phyloP scores from a whole-genome alignment of 2,888 invertebrate species.

The Cephus runcator region DNA sequence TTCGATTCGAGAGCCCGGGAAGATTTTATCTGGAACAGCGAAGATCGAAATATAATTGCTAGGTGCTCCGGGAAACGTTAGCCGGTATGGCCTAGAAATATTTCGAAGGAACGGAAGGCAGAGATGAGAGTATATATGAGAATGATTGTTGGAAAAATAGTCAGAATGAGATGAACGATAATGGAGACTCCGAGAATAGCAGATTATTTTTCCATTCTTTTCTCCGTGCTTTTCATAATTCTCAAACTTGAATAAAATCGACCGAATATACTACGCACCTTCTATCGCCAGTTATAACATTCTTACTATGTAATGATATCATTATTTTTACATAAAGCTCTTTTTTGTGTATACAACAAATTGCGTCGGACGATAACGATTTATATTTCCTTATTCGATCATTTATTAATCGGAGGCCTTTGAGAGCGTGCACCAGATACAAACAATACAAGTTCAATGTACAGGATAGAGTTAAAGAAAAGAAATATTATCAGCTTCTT shows the following conservation, averaged over 20 bases:
- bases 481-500: conserved; percentile 9
- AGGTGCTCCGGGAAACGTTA: background rate
- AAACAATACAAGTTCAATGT: conserved; percentile 1
- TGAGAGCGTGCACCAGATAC: conserved; percentile 13
- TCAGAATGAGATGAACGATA: background rate
- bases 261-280: conserved; percentile 32
- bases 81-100: background rate
- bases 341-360: background rate
- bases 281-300: conserved; percentile 8
- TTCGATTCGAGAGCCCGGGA: background rate
- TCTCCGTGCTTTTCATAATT: conserved; percentile 10
- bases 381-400: conserved; percentile 1
- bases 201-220: background rate
- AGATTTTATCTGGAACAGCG: conserved; percentile 25
- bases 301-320: background rate
- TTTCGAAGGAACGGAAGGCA: conserved; percentile 1
- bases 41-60: background rate
- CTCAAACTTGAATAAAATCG: conserved; percentile 33
- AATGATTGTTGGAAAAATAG: background rate
- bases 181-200: background rate
- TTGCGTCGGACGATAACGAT: background rate
- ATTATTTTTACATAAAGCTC: conserved; percentile 18
- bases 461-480: conserved; percentile 7
- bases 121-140: background rate
- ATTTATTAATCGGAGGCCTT: conserved; percentile 7